Conservation (phyloP, 2,888 invertebrate species). For the Drosophila ochracea region DNA sequence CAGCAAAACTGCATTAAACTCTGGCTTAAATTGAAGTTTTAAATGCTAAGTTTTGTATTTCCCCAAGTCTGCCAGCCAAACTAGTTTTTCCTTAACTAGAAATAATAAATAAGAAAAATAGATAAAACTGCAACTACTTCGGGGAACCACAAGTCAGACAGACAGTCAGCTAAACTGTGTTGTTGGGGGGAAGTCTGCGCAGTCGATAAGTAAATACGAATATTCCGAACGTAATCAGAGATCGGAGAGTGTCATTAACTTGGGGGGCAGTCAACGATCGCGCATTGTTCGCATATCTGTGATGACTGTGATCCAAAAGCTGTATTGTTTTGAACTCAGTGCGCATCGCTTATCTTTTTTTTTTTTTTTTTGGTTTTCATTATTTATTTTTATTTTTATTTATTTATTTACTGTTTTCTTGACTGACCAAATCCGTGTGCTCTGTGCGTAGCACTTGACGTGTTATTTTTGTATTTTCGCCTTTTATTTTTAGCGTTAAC, state of each 20-base stretch:
- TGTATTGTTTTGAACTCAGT: conserved; percentile 29
- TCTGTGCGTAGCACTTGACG: conserved; percentile 5
- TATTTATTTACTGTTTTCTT: background rate
- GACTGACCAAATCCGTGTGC: conserved; percentile 34
- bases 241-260: conserved; percentile 53
- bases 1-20: background rate
- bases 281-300: conserved; percentile 42
- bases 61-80: background rate
- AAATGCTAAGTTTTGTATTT: background rate
- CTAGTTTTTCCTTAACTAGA: background rate
- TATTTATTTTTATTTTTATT: background rate
- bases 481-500: conserved; percentile 43
- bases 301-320: conserved; percentile 42
- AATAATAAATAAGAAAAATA: background rate
- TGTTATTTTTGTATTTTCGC: conserved; percentile 16
- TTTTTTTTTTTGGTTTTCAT: background rate
- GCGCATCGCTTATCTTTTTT: conserved; percentile 33
- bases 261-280: conserved; percentile 52
- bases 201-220: conserved; percentile 9
- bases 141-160: background rate
- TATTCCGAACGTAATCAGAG: conserved; percentile 30
- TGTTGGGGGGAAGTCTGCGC: background rate
- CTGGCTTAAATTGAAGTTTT: background rate
- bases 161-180: background rate
- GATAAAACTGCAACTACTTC: background rate